Evolutionary conservation across 2,888 invertebrate genomes (phyloP).

Genomic region (Nipponacmea schrenckii): DNA sequence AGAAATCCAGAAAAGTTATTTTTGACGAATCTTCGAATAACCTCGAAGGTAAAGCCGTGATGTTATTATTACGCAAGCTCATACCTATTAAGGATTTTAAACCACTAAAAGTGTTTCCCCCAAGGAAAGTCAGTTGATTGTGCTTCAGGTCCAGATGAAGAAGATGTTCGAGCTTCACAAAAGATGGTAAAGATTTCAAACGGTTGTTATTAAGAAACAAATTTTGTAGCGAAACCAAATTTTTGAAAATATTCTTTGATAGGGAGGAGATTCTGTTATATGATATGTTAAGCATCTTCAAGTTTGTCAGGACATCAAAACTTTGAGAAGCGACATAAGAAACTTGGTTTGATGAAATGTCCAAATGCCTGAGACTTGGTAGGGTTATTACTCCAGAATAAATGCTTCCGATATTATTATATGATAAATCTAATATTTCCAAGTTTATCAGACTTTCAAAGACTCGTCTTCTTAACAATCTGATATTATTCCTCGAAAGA

Average conservation of each 20-base stretch:
- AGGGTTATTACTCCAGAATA: slow-evolving; percentile 18
- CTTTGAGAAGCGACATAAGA: neutral
- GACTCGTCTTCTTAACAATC: slow-evolving; percentile 15
- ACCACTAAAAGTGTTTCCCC: slow-evolving; percentile 35
- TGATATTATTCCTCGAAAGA: slow-evolving; percentile 24
- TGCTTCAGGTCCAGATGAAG: slow-evolving; percentile 37
- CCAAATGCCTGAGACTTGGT: slow-evolving; percentile 19
- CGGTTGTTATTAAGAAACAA: slow-evolving; percentile 36
- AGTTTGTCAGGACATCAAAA: neutral
- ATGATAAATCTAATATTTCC: slow-evolving; percentile 19
- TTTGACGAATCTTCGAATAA: neutral
- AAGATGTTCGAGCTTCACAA: slow-evolving; percentile 35
- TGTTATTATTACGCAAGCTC: slow-evolving; percentile 36
- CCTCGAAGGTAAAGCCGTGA: slow-evolving; percentile 29
- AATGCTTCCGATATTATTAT: slow-evolving; percentile 16
- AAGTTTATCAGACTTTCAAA: slow-evolving; percentile 21
- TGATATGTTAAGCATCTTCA: slow-evolving; percentile 33
- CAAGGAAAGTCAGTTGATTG: slow-evolving; percentile 33
- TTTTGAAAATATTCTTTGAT: slow-evolving; percentile 28
- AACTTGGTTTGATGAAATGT: slow-evolving; percentile 6
- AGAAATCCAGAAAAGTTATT: neutral
- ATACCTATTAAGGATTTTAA: slow-evolving; percentile 26
- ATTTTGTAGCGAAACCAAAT: slow-evolving; percentile 29
- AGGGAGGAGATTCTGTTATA: slow-evolving; percentile 33
- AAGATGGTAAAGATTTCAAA: slow-evolving; percentile 32